phyloP scores from a whole-genome alignment of 37 sponge, comb jelly and placozoan genomes.

The Axinella damicornis region DNA sequence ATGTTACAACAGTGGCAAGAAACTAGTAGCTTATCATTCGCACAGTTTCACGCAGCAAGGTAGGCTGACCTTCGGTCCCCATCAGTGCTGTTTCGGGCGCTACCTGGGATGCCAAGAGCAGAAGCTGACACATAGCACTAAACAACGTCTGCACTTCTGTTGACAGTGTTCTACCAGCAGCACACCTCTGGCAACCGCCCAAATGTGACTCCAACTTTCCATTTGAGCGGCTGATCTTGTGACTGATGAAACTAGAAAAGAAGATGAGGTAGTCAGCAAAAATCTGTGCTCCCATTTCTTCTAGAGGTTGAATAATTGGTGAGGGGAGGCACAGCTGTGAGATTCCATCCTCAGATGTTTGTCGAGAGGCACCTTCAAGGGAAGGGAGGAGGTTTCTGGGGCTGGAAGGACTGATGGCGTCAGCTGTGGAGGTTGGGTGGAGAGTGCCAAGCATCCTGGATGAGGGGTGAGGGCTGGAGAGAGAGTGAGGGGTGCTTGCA shows the following conservation, averaged over 20 bases:
- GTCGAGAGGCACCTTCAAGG: too few relatives aligned
- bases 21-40: too few relatives aligned
- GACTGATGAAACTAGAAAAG: conserved; percentile 9
- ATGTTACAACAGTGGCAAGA: too few relatives aligned
- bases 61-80: neutral
- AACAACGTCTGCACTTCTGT: neutral
- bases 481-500: conserved; percentile 13
- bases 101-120: neutral
- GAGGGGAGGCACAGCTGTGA: neutral
- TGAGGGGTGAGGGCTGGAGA: neutral
- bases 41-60: too few relatives aligned
- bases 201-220: too few relatives aligned
- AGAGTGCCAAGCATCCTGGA: neutral
- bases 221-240: neutral
- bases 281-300: conserved; percentile 2
- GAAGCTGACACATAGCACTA: conserved; percentile 13
- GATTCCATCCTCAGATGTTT: too few relatives aligned
- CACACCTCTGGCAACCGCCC: too few relatives aligned
- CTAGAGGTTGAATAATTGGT: neutral
- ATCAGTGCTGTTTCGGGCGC: neutral
- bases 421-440: too few relatives aligned
- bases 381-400: too few relatives aligned
- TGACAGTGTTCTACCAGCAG: too few relatives aligned
- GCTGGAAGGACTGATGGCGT: too few relatives aligned
- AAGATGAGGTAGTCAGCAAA: neutral